A percentile compares a stretch with the other conserved stretches of the same genome.
phyloP scores from a whole-genome alignment of 2,888 invertebrate genomes.

The Temnothorax rugatulus region DNA sequence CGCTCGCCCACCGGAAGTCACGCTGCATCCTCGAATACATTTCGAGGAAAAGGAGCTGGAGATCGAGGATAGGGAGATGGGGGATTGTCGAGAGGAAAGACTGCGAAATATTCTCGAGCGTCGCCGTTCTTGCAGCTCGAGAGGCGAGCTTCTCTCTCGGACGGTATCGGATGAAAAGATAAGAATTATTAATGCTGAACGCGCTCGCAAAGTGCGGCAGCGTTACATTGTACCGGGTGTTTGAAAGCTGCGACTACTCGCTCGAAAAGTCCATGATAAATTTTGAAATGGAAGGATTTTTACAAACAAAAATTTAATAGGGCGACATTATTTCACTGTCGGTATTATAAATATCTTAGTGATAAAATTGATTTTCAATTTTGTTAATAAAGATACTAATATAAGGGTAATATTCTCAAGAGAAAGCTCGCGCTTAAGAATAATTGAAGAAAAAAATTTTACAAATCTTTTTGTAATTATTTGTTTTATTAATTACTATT shows the following conservation, averaged over 20 bases:
- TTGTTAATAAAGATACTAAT: neutral
- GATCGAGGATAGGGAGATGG: slow-evolving; percentile 24
- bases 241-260: neutral
- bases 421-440: neutral
- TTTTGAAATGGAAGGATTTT: neutral
- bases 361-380: neutral
- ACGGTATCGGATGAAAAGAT: slow-evolving; percentile 43
- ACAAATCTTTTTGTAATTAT: neutral
- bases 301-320: neutral
- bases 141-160: slow-evolving; percentile 4
- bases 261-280: neutral
- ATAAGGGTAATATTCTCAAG: neutral
- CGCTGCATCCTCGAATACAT: slow-evolving; percentile 42
- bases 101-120: slow-evolving; percentile 29
- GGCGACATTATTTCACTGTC: neutral
- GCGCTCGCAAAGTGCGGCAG: slow-evolving; percentile 20
- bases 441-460: neutral
- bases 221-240: slow-evolving; percentile 14
- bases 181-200: slow-evolving; percentile 49
- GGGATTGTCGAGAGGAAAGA: slow-evolving; percentile 24
- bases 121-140: slow-evolving; percentile 15
- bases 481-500: neutral
- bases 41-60: slow-evolving; percentile 8
- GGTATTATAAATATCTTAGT: slow-evolving; percentile 22
- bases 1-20: slow-evolving; percentile 40